phyloP scores from a whole-genome alignment of 2,113 vertebrate species.

The Proteles cristata region DNA sequence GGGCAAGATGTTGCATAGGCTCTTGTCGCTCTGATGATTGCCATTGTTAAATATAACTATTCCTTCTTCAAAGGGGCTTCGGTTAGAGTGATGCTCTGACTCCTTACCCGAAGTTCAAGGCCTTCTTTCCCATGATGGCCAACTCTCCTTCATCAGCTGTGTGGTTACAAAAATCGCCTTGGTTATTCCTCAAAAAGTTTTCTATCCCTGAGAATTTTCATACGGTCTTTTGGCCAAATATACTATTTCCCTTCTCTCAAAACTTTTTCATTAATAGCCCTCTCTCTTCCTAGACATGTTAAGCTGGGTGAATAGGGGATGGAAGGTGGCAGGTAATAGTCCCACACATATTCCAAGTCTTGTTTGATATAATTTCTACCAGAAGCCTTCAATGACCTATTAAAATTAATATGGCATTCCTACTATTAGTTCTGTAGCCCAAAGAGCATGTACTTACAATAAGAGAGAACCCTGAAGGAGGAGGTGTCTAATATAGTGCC shows the following conservation, averaged over 20 bases:
- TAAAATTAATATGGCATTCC: neutral
- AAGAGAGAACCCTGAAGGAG: neutral
- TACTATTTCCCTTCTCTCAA: neutral
- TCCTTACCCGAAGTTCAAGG: neutral
- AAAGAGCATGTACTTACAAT: neutral
- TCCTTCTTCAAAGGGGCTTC: neutral
- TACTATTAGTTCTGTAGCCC: neutral
- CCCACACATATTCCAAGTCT: neutral
- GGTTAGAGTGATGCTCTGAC: neutral
- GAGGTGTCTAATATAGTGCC: neutral
- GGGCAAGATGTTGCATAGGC: neutral
- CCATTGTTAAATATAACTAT: neutral
- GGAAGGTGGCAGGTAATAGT: neutral
- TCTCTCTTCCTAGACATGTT: neutral
- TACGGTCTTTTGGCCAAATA: neutral
- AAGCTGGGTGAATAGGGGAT: neutral
- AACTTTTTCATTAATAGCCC: neutral
- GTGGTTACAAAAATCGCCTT: neutral
- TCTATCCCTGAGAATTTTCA: neutral
- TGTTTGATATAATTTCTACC: neutral
- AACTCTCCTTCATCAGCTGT: neutral
- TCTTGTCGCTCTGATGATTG: neutral
- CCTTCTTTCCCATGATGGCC: neutral
- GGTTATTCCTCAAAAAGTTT: neutral
- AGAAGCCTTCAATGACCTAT: neutral